A percentile compares a stretch with the other conserved stretches of the same genome.
Conservation (phyloP, 2,113 vertebrate genomes). For the Herpetotheres cachinnans region DNA sequence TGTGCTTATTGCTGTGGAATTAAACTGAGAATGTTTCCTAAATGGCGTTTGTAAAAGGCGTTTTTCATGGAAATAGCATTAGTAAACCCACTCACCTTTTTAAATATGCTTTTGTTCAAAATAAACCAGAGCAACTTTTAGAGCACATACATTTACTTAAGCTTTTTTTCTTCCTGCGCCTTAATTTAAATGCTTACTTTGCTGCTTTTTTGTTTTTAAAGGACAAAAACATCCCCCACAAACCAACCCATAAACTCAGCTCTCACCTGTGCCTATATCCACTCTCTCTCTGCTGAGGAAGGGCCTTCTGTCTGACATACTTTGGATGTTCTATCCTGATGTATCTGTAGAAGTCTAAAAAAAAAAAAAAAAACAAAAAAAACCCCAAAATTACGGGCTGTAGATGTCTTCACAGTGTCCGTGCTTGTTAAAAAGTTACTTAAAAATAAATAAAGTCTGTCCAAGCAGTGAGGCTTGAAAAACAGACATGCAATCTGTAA, state of each 20-base stretch:
- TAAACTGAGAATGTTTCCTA: background rate
- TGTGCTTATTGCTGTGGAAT: background rate
- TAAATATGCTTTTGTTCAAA: background rate
- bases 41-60: background rate
- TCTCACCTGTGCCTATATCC: background rate
- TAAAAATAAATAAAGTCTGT: background rate
- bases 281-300: background rate
- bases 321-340: background rate
- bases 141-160: background rate
- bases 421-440: background rate
- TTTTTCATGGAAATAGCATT: conserved; percentile 3
- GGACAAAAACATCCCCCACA: background rate
- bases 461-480: background rate
- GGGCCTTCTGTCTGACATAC: background rate
- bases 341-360: background rate
- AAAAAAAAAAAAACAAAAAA: too few relatives aligned
- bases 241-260: background rate
- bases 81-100: background rate
- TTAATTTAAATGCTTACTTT: background rate
- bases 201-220: background rate
- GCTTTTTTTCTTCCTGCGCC: background rate
- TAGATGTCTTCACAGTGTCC: background rate
- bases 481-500: background rate
- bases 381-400: background rate
- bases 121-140: conserved; percentile 39